Evolutionary conservation across 2,113 vertebrate species (phyloP), one percentile per base, ranked within the genome.

Genomic region (Proteles cristata): DNA sequence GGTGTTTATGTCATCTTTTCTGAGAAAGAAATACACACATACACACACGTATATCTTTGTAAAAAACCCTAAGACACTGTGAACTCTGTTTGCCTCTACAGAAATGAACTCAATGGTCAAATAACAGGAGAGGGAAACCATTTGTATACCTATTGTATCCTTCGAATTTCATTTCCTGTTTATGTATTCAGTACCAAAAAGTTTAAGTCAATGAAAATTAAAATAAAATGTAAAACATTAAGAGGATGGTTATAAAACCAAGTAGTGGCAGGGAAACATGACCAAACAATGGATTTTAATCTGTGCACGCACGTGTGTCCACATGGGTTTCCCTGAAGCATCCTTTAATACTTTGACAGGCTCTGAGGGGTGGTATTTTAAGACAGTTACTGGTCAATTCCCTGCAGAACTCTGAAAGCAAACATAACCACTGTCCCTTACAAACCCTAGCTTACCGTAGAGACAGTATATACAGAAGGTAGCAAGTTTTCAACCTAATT

Each of bases 201-300:
- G 0, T 45, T 77, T 17, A 58, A 73, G 35, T 65, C 3, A 61
- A 43, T 55, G 77, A 63, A 86, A 87, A 76, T 17, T 19, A 76
- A 90, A 71, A 74, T 45, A 87, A 48, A 89, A 65, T 66, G 14
- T 58, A 66, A 93, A 96, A 74, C 61, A 43, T 33, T 21, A 21
- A 74, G 86, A 85, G 16, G 31, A 31, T 94, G 31, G 79, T 93
- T 93, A 93, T 33, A 39, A 88, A 96, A 91, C 7, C 21, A 94
- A 94, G 15, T n/a, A 65, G 82, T 11, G 11, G 39, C 33, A 77
- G 17, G 26, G 66, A 76, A 88, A 71, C 26, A 69, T 68, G 90
- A 88, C 88, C 66, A 85, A 94, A 68, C 10, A 90, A 45, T 4
- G 28, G 4, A 39, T 91, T 88, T 96, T 92, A 82, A 53, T 90